phyloP scores from a whole-genome alignment of 37 sponge, comb jelly and placozoan species.

The Cliona cf. orientalis region DNA sequence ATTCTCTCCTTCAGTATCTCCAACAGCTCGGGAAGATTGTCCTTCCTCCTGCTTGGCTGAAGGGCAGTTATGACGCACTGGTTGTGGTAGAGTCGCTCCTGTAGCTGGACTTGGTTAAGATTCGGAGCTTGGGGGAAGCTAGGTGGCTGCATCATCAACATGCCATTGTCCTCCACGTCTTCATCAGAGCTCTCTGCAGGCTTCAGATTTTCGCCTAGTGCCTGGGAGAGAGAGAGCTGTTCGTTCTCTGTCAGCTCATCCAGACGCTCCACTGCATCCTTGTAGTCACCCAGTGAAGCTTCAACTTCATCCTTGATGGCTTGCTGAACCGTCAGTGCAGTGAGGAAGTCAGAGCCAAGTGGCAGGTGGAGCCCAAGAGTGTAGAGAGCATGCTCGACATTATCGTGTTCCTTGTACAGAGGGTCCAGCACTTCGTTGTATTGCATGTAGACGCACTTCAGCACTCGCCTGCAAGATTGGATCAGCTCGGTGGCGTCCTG shows the following conservation, averaged over 20 bases:
- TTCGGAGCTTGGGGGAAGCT: conserved; percentile 7
- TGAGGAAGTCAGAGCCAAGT: conserved; percentile 33
- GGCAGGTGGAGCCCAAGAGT: conserved; percentile 60
- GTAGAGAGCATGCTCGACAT: conserved; percentile 45
- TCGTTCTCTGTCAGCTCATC: conserved; percentile 32
- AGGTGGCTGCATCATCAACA: neutral
- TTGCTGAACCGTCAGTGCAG: conserved; percentile 38
- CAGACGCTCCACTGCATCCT: conserved; percentile 42
- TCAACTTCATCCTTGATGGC: conserved; percentile 62
- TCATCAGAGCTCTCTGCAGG: neutral
- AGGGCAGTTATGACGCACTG: conserved; percentile 58
- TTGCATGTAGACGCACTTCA: conserved; percentile 80
- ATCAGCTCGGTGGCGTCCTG: neutral
- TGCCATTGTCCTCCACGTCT: neutral
- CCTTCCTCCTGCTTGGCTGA: conserved; percentile 59
- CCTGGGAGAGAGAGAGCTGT: conserved; percentile 1
- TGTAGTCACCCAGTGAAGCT: conserved; percentile 59
- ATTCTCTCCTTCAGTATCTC: conserved; percentile 64
- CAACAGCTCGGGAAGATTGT: conserved; percentile 38
- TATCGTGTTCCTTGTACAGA: conserved; percentile 40
- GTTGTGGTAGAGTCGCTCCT: conserved; percentile 73
- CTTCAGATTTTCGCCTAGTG: neutral
- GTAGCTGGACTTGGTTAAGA: conserved; percentile 61
- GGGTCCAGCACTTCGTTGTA: conserved; percentile 66
- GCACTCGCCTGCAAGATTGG: conserved; percentile 41